These are phyloP conservation scores for Reticulitermes speratus DNA, from an alignment of 1,140 invertebrate genomes.

Conservation along the genomic window DNA sequence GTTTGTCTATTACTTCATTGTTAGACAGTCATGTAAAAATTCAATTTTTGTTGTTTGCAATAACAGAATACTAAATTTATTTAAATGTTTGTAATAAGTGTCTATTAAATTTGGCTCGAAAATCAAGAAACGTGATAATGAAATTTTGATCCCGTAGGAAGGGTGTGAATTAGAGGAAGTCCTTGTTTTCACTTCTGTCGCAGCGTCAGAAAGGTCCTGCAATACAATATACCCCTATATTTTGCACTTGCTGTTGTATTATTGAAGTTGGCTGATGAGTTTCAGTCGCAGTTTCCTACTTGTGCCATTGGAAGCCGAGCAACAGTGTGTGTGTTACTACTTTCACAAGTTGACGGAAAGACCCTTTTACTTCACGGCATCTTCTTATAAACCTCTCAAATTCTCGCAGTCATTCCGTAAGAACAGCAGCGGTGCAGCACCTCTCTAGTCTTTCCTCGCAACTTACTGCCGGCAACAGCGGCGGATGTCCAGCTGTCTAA, in stretches of 20 bases:
- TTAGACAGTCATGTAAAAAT: too few relatives aligned
- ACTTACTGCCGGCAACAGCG: not conserved
- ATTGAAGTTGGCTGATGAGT: not conserved
- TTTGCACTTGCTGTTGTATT: not conserved
- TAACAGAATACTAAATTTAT: too few relatives aligned
- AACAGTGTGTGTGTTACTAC: not conserved
- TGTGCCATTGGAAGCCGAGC: not conserved
- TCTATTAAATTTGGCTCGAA: too few relatives aligned
- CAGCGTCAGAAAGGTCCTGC: too few relatives aligned
- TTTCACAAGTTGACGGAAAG: not conserved
- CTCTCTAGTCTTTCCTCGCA: not conserved
- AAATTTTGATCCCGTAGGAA: too few relatives aligned
- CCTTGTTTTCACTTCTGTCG: too few relatives aligned
- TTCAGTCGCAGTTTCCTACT: not conserved
- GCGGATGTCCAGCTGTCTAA: not conserved
- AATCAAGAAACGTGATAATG: too few relatives aligned
- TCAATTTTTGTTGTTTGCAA: too few relatives aligned
- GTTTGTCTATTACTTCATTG: too few relatives aligned
- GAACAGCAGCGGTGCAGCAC: not conserved
- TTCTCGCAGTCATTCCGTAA: not conserved
- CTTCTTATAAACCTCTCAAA: conserved; percentile 18
- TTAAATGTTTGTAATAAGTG: too few relatives aligned
- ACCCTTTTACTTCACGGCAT: not conserved
- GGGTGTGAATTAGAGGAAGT: too few relatives aligned
- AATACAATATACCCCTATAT: too few relatives aligned